Conservation (phyloP, 2,113 vertebrate genomes). For the Pomatostomus ruficeps region DNA sequence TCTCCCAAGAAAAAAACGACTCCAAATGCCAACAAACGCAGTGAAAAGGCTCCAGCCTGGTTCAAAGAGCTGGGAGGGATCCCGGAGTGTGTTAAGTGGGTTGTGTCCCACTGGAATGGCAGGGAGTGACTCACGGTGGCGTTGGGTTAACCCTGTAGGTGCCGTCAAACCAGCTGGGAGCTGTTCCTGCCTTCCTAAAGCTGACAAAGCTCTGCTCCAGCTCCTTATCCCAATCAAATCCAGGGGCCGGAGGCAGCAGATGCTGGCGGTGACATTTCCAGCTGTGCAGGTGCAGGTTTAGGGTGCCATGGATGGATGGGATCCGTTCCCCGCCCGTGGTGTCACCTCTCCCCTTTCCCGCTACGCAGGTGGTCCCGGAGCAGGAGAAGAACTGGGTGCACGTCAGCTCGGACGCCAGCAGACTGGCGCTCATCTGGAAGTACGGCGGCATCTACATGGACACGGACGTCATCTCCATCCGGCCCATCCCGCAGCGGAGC, state of each 20-base stretch:
- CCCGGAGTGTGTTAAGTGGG: background rate
- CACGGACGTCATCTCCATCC: constrained; percentile 76
- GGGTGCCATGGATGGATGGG: background rate
- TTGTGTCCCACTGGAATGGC: background rate
- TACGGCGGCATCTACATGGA: constrained; percentile 78
- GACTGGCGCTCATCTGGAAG: constrained; percentile 77
- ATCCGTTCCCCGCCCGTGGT: rapidly evolving
- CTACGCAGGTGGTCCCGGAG: constrained; percentile 50
- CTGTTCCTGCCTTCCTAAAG: background rate
- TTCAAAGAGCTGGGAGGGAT: background rate
- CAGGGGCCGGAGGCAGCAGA: background rate
- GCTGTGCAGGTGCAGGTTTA: background rate
- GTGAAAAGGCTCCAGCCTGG: background rate
- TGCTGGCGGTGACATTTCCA: background rate
- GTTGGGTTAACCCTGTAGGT: background rate
- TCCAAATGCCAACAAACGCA: background rate
- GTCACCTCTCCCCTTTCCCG: background rate
- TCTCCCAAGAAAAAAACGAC: background rate
- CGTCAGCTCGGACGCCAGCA: constrained; percentile 67
- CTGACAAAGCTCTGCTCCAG: background rate
- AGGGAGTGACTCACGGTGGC: background rate
- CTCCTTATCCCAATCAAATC: background rate
- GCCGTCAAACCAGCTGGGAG: background rate
- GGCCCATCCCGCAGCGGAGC: constrained; percentile 62
- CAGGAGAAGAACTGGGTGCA: constrained; percentile 71